A percentile compares a stretch with the other conserved stretches of the same genome.
Conservation (phyloP, 2,113 vertebrate genomes). For the Atrichornis clamosus region DNA sequence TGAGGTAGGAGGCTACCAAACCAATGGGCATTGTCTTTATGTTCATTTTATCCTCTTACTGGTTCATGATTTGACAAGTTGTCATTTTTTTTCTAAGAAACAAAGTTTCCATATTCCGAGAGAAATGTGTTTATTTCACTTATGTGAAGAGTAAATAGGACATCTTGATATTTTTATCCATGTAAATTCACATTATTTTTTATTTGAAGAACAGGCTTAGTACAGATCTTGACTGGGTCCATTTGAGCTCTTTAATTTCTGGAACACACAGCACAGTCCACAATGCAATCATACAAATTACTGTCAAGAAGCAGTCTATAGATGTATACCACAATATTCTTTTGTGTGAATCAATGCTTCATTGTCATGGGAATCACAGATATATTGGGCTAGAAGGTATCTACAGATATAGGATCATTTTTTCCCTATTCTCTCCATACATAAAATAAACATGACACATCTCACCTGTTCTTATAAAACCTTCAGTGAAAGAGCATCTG, state of each 20-base stretch:
- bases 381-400: not conserved
- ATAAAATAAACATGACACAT: constrained; percentile 34
- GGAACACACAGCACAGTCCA: not conserved
- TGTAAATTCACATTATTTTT: not conserved
- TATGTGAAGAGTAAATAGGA: not conserved
- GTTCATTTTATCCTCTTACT: not conserved
- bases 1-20: not conserved
- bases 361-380: constrained; percentile 16
- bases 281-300: not conserved
- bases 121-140: not conserved
- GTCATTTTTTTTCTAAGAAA: not conserved
- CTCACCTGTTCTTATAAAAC: constrained; percentile 43
- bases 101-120: not conserved
- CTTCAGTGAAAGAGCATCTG: not conserved
- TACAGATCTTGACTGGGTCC: not conserved
- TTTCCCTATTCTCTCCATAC: not conserved
- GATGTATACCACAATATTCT: not conserved
- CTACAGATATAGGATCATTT: constrained; percentile 23
- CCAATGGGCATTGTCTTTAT: not conserved
- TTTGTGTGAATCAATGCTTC: constrained; percentile 23
- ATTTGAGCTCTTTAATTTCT: not conserved
- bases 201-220: not conserved
- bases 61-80: not conserved
- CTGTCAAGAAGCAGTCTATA: not conserved
- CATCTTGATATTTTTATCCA: not conserved